Base-by-base conservation (phyloP, 2,888 invertebrate genomes). In the Drosophila prolongata region DNA sequence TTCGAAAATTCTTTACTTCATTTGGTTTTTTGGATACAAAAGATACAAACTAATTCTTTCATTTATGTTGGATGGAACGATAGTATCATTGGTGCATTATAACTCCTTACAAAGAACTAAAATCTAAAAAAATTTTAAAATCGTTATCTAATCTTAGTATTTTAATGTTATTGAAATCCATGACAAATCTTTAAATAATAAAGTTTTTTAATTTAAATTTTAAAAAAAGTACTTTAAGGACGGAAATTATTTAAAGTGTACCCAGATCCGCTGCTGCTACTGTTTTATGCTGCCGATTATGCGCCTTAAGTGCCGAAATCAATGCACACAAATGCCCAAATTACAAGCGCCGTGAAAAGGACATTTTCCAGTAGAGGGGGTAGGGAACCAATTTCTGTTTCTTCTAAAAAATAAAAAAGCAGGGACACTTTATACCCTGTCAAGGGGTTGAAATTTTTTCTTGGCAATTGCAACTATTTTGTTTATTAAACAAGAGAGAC, bases 321-420 rank as follows among this genome's bases (percentile, higher is more conserved):
- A 89, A 90, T 90, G 90, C 90, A 90, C 89, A 89, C 87, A 87
- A 89, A 89, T 90, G 89, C 71, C 77, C 90, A 80, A 89, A 89
- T 87, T 86, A 89, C 86, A 86, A 73, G 87, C 52, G 54, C 65
- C 34, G 61, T 56, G 68, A 57, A 60, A 69, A 65, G 73, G 62
- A 62, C 60, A 61, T 11, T 54, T 35, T 54, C 27, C 16, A 30
- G 5, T 19, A 35, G 13, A 24, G 8, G 19, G 9, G 10, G 6
- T 6, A 13, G 10, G 35, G 34, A 19, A 38, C 13, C 13, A 11
- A 52, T 9, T 35, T 49, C 8, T 13, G 8, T 35, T 35, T 8
- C 49, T 34, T 35, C 9, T 6, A 37, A 14, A 2, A 14, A 58
- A n/a, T 27, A 38, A 52, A 14, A 27, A 50, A 46, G 56, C 56